Conservation (phyloP, 2,113 vertebrate genomes). For the Cygnus buccinator region DNA sequence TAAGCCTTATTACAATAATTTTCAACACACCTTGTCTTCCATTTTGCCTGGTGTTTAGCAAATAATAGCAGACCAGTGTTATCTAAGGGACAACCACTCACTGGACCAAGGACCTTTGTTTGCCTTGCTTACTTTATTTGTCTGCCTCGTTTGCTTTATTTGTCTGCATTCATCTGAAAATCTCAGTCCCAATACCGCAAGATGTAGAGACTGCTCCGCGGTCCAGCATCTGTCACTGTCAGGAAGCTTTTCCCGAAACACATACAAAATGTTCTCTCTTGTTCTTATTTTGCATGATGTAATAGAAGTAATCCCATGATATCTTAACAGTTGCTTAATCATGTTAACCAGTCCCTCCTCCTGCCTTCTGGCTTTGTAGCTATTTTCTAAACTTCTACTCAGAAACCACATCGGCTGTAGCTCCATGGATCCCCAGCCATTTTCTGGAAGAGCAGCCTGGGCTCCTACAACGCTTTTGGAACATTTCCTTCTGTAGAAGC, state of each 20-base stretch:
- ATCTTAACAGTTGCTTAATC: conserved; percentile 41
- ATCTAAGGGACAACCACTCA: neutral
- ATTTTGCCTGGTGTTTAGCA: neutral
- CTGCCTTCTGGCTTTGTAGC: neutral
- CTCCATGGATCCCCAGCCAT: rapidly evolving
- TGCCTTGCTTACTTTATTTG: neutral
- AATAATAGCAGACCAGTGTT: neutral
- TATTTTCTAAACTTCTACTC: neutral
- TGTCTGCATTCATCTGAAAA: conserved; percentile 18
- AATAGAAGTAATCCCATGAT: conserved; percentile 1
- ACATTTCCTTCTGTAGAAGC: neutral
- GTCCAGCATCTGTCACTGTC: conserved; percentile 6
- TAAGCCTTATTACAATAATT: neutral
- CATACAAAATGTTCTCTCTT: conserved; percentile 47
- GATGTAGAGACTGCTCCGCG: neutral
- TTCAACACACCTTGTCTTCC: neutral
- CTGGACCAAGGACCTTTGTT: neutral
- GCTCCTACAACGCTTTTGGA: rapidly evolving
- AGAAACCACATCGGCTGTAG: neutral
- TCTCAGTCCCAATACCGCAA: conserved; percentile 29
- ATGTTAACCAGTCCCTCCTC: conserved; percentile 23
- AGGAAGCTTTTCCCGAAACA: conserved; percentile 36
- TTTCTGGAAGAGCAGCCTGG: neutral
- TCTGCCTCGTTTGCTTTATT: neutral
- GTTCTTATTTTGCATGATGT: conserved; percentile 19